Evolutionary conservation across 1,140 invertebrate species (phyloP), one percentile per base, ranked within the genome.

Genomic region (Drosophila bocki): DNA sequence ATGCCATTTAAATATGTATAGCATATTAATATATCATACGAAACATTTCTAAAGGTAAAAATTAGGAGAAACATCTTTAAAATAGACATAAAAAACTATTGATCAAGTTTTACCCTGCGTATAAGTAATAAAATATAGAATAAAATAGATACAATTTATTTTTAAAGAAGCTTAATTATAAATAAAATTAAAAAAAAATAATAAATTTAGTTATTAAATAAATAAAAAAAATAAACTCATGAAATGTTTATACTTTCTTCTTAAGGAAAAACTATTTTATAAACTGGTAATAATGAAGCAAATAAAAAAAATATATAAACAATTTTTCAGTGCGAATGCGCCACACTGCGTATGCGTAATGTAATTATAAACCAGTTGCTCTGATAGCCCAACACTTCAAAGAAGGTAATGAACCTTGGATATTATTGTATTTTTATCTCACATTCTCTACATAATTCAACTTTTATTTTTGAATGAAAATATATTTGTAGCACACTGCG

Each of bases 341-440:
- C 51, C 51, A 54, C 58, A 50, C 29, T 60, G 58, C 58, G 58
- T 60, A 61, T 61, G 59, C 45, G 45, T 61, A 50, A 61, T 59
- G 51, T 54, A 22, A n/a, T 32, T 33, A 45, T 32, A 59, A 54
- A 54, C 51, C 51, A 54, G 51, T 54, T 54, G 51, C 51, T 54
- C 51, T 54, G 33, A 54, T 54, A 54, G 51, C 33, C 51, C 33
- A 54, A 54, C 51, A 54, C 51, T 54, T 37, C 33, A 37, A 37
- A 54, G 51, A 54, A 54, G 51, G 51, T 54, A 54, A 37, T 54
- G 33, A 54, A 54, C 51, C 51, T 54, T 54, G 33, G 19, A 22
- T 54, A 37, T 37, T 37, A 54, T 54, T 37, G 13, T 37, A 15
- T 15, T 54, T 13, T 22, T 37, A 54, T 13, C 51, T 37, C 33